Evolutionary conservation across 2,113 vertebrate genomes (phyloP), one percentile per base, ranked within the genome.

Genomic region (Atractosteus spatula): DNA sequence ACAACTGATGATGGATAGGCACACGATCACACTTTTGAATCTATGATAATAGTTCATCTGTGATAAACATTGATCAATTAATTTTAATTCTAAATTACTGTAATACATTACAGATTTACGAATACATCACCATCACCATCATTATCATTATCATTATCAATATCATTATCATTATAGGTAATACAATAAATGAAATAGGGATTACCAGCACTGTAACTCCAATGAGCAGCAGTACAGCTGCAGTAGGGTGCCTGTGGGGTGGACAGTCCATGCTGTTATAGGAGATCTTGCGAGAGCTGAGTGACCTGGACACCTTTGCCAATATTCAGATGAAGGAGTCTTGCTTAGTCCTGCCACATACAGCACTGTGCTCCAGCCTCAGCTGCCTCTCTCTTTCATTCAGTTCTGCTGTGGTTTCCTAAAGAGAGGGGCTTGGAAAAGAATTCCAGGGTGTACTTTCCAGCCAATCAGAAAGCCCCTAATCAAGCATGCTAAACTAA

Each of bases 391-490:
- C 89, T 81, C 88, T 89, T 90, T 92, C 87, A 92, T 86, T 90
- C 89, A 84, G 86, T 87, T 72, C 78, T 43, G 77, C 85, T 92
- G 87, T 68, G 82, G 47, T 82, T 83, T 85, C 87, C 86, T 56
- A 83, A 68, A 74, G 80, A 77, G 81, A 86, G 86, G 85, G 77
- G 78, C 75, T 87, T 82, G 8, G 79, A 82, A 57, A 78, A 82
- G 89, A 89, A 89, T 90, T 76, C 74, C 87, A 82, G 77, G 29
- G 86, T 88, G 88, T 89, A 86, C 76, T 87, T 85, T 82, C 85
- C 45, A 80, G 90, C 93, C 93, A 94, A 92, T 93, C 94, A 92
- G 90, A 87, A 88, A 85, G 82, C 83, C 77, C 89, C 89, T 89
- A 78, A 80, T 89, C 87, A 87, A 90, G 88, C 87, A 69, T 67